Evolutionary conservation across 1,140 invertebrate species (phyloP), one percentile per base, ranked within the genome.

Genomic region (Papilio dardanus): DNA sequence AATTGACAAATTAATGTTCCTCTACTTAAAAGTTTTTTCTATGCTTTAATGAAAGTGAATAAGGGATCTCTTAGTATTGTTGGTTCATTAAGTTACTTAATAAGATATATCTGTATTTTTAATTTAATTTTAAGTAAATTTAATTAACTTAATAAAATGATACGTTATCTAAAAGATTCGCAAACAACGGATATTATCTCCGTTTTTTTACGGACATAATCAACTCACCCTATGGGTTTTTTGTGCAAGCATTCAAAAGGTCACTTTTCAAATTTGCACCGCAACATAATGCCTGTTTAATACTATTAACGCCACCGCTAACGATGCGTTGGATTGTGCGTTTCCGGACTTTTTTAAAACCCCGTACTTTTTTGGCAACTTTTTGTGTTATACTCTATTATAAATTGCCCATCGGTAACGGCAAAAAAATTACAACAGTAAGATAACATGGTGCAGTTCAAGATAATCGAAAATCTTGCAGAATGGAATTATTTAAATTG

Each of bases 231-330:
- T 86, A 87, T 87, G 81, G 86, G 81, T 86, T 82, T 87, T 85
- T 54, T 75, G 33, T 74, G 74, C 78, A 80, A 83, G 81, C 76
- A 37, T 74, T 71, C 76, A 79, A 76, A 77, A 68, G 68, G 71
- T 73, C 74, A 74, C 77, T 85, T 88, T 88, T 84, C 77, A 77
- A 87, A 88, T 91, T 91, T 84, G 86, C 87, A 89, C 86, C 84
- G 79, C 77, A 74, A 77, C 85, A 77, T 79, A 77, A 85, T 85
- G 77, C 74, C 77, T 62, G 69, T 86, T 90, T 89, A 88, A 84
- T 79, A 80, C 78, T 77, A 83, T 88, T 87, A 82, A 84, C 76
- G 79, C 81, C 88, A 88, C 84, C 69, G 75, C 84, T 90, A 90
- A 89, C 83, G 88, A 88, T 84, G 76, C 79, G 76, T 80, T 77